Evolutionary conservation across 2,113 vertebrate species (phyloP).

Genomic region (Lophotis ruficrista): DNA sequence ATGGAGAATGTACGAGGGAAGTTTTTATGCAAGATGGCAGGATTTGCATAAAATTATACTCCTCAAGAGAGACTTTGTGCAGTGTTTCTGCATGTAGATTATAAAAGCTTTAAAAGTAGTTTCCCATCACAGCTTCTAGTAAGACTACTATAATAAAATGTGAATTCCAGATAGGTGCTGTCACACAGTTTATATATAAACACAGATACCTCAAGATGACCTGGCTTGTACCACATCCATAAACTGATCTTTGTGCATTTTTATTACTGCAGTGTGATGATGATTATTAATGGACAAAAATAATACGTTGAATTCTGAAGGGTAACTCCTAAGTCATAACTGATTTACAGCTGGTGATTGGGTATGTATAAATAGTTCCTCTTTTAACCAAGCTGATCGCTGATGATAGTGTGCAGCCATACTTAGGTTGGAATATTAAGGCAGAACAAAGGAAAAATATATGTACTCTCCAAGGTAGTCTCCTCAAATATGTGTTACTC

Average conservation of each 20-base stretch:
- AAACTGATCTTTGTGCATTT: not conserved
- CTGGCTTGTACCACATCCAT: not conserved
- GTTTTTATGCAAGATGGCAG: not conserved
- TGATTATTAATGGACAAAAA: not conserved
- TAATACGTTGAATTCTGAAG: not conserved
- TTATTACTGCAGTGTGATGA: not conserved
- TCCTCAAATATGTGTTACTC: not conserved
- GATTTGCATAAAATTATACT: not conserved
- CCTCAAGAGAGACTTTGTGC: not conserved
- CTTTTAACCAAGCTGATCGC: not conserved
- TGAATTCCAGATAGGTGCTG: not conserved
- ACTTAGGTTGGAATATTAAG: not conserved
- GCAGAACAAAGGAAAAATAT: not conserved
- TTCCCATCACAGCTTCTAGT: not conserved
- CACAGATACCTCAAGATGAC: not conserved
- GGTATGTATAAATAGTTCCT: not conserved
- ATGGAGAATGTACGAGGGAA: not conserved
- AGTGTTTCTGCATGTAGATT: not conserved
- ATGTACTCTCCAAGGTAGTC: not conserved
- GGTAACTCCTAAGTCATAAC: not conserved
- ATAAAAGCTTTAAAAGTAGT: not conserved
- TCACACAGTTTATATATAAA: not conserved
- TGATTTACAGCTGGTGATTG: not conserved
- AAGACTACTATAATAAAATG: not conserved
- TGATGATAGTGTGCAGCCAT: not conserved